Evolutionary conservation across 2,888 invertebrate genomes (phyloP).

Genomic region (Perdita meconis): DNA sequence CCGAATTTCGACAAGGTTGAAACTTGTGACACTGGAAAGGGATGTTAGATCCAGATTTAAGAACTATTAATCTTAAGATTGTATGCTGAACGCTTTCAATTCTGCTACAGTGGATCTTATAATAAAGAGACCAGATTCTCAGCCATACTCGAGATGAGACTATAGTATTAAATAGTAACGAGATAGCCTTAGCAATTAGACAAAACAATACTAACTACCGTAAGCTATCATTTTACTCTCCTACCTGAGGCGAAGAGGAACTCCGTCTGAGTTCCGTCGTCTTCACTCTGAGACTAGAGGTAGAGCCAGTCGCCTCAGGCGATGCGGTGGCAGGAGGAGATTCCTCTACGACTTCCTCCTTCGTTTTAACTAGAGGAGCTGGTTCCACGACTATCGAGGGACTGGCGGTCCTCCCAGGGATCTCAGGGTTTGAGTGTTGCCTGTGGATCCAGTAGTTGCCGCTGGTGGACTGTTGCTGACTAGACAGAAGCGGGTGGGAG

Average conservation of each 20-base stretch:
- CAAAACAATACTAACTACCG: background rate
- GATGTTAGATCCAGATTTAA: too few species aligned
- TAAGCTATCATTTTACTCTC: constrained; percentile 78
- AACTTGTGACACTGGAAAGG: too few species aligned
- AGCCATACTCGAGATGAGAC: too few species aligned
- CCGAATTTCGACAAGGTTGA: too few species aligned
- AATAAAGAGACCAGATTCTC: too few species aligned
- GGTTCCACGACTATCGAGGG: constrained; percentile 80
- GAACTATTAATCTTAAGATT: too few species aligned
- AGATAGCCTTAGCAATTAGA: too few species aligned
- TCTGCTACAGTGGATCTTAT: too few species aligned
- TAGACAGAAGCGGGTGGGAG: constrained; percentile 88
- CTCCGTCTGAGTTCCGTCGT: constrained; percentile 87
- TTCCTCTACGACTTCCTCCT: constrained; percentile 73
- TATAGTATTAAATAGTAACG: too few species aligned
- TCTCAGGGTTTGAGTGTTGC: constrained; percentile 85
- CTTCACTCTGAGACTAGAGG: constrained; percentile 84
- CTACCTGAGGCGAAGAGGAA: constrained; percentile 88
- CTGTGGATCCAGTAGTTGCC: constrained; percentile 83
- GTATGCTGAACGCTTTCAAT: too few species aligned
- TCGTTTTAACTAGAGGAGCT: constrained; percentile 78
- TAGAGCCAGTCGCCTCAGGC: constrained; percentile 68
- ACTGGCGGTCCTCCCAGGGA: constrained; percentile 72
- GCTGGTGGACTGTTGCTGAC: constrained; percentile 84
- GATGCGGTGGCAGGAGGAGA: constrained; percentile 18